These are phyloP conservation scores for Capitulum mitella DNA, from an alignment of 2,888 invertebrate genomes.

Conservation along the genomic window DNA sequence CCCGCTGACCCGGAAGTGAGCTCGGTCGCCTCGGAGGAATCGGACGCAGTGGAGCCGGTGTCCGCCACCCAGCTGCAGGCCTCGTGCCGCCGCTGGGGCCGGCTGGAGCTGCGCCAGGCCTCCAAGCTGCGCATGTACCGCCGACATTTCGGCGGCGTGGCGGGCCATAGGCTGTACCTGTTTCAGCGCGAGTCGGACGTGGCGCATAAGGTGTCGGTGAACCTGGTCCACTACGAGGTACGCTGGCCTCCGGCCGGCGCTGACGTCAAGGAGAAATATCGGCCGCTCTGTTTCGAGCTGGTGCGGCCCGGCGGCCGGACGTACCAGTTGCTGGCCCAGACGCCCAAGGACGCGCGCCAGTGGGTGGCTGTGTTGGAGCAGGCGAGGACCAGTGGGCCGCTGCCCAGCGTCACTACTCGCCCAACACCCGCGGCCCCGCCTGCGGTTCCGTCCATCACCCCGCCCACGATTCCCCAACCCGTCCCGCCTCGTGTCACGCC, in stretches of 20 bases:
- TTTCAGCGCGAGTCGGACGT: neutral
- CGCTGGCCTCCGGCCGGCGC: neutral
- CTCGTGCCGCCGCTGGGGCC: neutral
- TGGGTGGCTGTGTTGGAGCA: neutral
- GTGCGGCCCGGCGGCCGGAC: neutral
- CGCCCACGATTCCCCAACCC: no score
- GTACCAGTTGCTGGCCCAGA: neutral
- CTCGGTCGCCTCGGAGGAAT: neutral
- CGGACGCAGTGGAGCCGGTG: neutral
- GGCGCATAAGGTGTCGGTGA: neutral
- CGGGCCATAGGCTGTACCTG: neutral
- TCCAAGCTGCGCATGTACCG: neutral
- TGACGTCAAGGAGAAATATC: neutral
- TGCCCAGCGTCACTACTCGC: neutral
- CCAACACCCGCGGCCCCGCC: neutral
- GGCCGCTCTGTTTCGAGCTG: constrained; percentile 2
- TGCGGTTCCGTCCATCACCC: neutral
- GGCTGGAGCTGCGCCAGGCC: neutral
- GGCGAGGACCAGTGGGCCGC: neutral
- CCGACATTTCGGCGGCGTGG: neutral
- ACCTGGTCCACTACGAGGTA: neutral
- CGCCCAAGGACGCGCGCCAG: neutral
- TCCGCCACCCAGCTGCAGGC: neutral
- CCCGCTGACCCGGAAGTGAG: neutral
- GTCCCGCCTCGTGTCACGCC: no score